Evolutionary conservation across 2,797 vertebrate genomes (phyloP).

Genomic region (Megaceryle alcyon): DNA sequence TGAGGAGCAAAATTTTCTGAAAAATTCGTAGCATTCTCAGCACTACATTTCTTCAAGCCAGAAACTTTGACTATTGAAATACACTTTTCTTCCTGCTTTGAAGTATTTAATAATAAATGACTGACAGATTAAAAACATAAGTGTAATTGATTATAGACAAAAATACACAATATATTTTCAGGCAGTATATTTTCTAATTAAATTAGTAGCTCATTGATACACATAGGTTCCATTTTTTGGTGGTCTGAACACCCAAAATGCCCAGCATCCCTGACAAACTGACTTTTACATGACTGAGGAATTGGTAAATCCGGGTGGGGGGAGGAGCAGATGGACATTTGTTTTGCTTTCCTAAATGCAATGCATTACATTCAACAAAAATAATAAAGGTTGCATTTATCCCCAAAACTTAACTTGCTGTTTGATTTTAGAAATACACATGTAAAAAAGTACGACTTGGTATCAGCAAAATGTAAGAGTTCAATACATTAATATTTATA

Average conservation of each 20-base stretch:
- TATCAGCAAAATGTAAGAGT: constrained; percentile 13
- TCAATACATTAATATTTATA: constrained; percentile 69
- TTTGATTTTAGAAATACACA: neutral
- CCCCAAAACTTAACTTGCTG: neutral
- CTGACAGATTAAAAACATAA: neutral
- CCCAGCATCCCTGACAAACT: neutral
- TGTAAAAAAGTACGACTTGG: constrained; percentile 1
- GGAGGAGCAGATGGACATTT: neutral
- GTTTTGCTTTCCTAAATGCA: neutral
- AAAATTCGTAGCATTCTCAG: neutral
- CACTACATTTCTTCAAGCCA: neutral
- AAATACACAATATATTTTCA: neutral
- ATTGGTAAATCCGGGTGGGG: neutral
- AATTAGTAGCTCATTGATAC: neutral
- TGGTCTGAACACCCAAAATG: neutral
- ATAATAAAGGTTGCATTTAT: neutral
- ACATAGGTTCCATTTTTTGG: neutral
- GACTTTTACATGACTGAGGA: neutral
- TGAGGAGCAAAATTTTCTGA: neutral
- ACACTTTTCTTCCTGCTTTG: neutral
- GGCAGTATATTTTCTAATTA: neutral
- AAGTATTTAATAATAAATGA: constrained; percentile 15
- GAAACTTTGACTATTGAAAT: neutral
- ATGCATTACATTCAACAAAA: neutral
- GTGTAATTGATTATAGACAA: neutral